phyloP scores from a whole-genome alignment of 2,797 vertebrate species.

The Sebastes hopkinsi region DNA sequence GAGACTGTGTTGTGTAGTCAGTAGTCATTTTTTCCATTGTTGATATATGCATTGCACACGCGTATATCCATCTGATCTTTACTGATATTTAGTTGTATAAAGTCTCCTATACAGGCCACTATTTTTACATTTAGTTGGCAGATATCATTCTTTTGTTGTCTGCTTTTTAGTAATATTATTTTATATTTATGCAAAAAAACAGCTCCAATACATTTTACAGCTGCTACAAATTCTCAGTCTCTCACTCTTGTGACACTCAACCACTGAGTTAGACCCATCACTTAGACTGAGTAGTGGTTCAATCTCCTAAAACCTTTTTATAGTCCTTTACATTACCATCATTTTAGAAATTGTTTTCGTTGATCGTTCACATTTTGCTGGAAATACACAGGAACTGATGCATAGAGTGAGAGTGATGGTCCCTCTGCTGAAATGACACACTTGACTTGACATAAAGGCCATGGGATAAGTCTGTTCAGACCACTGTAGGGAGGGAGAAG shows the following conservation, averaged over 20 bases:
- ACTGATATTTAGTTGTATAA: not conserved
- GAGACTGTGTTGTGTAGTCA: too few species aligned
- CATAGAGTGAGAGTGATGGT: slow-evolving; percentile 14
- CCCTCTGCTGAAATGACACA: slow-evolving; percentile 44
- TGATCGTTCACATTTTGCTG: slow-evolving; percentile 19
- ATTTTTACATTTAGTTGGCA: not conserved
- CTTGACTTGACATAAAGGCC: slow-evolving; percentile 45
- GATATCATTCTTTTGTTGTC: not conserved
- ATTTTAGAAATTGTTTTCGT: not conserved
- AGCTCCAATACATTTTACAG: not conserved
- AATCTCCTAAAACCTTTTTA: slow-evolving; percentile 7
- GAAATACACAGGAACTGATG: slow-evolving; percentile 9
- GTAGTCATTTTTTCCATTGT: too few species aligned
- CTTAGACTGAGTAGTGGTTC: not conserved
- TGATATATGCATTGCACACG: too few species aligned
- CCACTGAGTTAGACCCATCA: not conserved
- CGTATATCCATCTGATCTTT: too few species aligned
- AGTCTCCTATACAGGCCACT: not conserved
- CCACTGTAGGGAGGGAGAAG: slow-evolving; percentile 15
- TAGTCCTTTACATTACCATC: not conserved
- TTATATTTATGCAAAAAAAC: not conserved
- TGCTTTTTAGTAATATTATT: not conserved
- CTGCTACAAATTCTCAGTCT: not conserved
- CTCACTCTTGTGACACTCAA: not conserved
- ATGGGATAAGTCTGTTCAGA: slow-evolving; percentile 20